Base-by-base conservation (phyloP, 2,797 vertebrate species). In the Gymnothorax reevesii region DNA sequence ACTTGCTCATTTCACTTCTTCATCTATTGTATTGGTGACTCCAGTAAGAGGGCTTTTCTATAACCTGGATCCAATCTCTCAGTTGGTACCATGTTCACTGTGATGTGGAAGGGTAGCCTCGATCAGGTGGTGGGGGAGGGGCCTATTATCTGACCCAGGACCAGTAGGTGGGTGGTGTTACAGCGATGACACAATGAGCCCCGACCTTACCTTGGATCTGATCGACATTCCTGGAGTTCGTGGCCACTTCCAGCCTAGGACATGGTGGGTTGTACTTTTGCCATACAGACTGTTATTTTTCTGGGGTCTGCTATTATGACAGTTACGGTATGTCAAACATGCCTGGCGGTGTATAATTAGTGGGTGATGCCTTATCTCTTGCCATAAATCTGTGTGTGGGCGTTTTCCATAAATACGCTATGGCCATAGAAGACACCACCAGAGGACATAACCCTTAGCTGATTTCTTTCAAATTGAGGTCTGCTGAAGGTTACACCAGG, bases 261-360 rank as follows among this genome's bases (percentile, higher is more conserved):
- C 85, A 84, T 64, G 0, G 66, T 93, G 90, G 91, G 91, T 89
- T 88, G 83, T 89, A 69, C 87, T 91, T 92, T 92, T 94, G 94
- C 95, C 94, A 88, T 92, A 89, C 92, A 92, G 95, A 96, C 96
- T 97, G 95, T 97, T 95, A 92, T 92, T 90, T 91, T 71, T 82
- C 33, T 83, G 55, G 49, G 69, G 59, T 57, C 54, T 49, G n/a
- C 85, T 90, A 89, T 94, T 92, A 84, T 88, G 89, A 80, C 88
- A 42, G 33, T 42, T 42, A 88, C 79, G 66, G 91, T 87, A 90
- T 92, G 90, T 88, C 83, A 90, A 87, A 88, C 82, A 6, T 66
- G 62, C n/a, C 62, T 22, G 62, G n/a, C 62, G 20, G n/a, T 42
- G 85, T 71, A 88, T 90, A 5, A n/a, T 52, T 3, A 75, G 49